phyloP scores from a whole-genome alignment of 1,140 invertebrate genomes.

The Drosophila aff. region DNA sequence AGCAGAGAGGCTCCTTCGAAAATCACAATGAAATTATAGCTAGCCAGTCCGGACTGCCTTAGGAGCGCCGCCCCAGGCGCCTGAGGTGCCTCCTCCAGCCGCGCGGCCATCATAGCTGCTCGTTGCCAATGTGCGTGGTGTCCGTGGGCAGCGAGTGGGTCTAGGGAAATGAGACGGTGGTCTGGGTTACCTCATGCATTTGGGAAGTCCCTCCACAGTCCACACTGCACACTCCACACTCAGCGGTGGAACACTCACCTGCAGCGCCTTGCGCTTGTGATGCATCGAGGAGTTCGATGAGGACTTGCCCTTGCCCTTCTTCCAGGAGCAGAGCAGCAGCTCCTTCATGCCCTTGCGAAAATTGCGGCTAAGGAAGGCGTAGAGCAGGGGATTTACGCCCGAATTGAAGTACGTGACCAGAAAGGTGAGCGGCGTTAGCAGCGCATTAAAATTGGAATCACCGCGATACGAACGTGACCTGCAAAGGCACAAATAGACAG shows the following conservation, averaged over 20 bases:
- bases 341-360: conserved; percentile 90
- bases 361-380: conserved; percentile 93
- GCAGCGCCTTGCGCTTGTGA: conserved; percentile 80
- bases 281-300: conserved; percentile 83
- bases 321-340: conserved; percentile 87
- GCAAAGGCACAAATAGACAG: conserved; percentile 70
- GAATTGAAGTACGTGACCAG: conserved; percentile 94
- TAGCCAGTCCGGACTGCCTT: conserved; percentile 41
- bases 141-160: conserved; percentile 84
- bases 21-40: conserved; percentile 67
- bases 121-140: conserved; percentile 84
- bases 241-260: conserved; percentile 57
- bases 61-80: conserved; percentile 64
- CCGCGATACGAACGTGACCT: conserved; percentile 89
- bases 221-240: background rate
- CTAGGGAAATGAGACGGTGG: conserved; percentile 34
- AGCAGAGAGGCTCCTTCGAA: conserved; percentile 15
- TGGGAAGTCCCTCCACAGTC: too few species aligned
- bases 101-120: conserved; percentile 82
- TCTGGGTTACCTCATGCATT: conserved; percentile 8
- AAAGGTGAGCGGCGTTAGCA: conserved; percentile 93
- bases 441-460: conserved; percentile 89
- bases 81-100: conserved; percentile 50
- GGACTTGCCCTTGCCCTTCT: conserved; percentile 83
- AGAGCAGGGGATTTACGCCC: conserved; percentile 93